A percentile compares a stretch with the other conserved stretches of the same genome.
Evolutionary conservation across 2,113 vertebrate species (phyloP).

Genomic region (Phycodurus eques): DNA sequence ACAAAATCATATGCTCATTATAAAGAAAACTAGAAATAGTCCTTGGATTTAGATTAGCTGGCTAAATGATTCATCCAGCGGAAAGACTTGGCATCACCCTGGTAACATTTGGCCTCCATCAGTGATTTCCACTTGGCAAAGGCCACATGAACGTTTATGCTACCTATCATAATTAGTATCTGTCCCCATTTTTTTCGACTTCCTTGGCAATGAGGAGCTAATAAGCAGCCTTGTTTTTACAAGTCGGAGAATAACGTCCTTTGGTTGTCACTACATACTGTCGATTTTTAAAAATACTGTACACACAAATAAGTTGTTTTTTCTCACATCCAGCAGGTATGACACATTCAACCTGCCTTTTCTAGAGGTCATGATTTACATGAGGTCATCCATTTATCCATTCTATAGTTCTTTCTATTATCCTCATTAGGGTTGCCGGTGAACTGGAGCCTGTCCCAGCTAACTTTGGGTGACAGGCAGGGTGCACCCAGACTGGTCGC

Average conservation of each 20-base stretch:
- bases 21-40: background rate
- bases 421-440: too few species aligned
- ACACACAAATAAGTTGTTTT: background rate
- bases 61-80: background rate
- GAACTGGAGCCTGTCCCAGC: too few species aligned
- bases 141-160: conserved; percentile 1
- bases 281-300: background rate
- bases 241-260: background rate
- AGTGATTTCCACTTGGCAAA: background rate
- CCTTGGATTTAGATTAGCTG: background rate
- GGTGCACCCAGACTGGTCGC: too few species aligned
- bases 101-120: conserved; percentile 1
- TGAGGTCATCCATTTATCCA: background rate
- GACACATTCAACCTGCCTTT: background rate
- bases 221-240: background rate
- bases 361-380: background rate
- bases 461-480: too few species aligned
- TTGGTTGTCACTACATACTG: background rate
- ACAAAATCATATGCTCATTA: background rate
- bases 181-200: background rate
- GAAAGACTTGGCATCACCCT: conserved; percentile 2
- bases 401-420: background rate
- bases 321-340: background rate
- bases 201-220: background rate
- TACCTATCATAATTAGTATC: background rate